Conservation (phyloP, 1,140 invertebrate species). For the Papilio glaucus region DNA sequence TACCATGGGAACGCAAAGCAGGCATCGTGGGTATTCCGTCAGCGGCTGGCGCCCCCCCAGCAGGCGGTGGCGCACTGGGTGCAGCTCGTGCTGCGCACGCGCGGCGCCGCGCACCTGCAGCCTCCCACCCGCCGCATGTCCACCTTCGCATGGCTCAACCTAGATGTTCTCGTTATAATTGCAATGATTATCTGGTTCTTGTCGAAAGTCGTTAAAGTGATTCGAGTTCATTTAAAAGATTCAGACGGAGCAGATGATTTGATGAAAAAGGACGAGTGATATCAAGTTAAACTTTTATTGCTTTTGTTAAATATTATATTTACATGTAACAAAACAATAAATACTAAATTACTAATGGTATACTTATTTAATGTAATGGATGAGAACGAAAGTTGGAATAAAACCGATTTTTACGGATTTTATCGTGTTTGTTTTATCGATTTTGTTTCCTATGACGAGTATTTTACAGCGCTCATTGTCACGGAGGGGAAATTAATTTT, state of each 20-base stretch:
- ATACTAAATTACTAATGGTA: too few relatives aligned
- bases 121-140: slow-evolving; percentile 50
- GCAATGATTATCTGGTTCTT: slow-evolving; percentile 52
- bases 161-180: slow-evolving; percentile 49
- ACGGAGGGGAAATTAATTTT: too few relatives aligned
- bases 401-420: too few relatives aligned
- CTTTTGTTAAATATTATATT: too few relatives aligned
- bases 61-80: slow-evolving; percentile 56
- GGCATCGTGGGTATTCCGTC: slow-evolving; percentile 48
- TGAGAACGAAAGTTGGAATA: too few relatives aligned
- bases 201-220: slow-evolving; percentile 52
- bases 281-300: too few relatives aligned
- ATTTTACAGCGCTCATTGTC: too few relatives aligned
- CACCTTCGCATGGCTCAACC: slow-evolving; percentile 44
- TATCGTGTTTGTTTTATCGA: too few relatives aligned
- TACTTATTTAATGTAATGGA: too few relatives aligned
- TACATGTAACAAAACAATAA: too few relatives aligned
- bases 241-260: background rate
- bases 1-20: slow-evolving; percentile 47
- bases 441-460: too few relatives aligned
- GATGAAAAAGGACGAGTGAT: slow-evolving; percentile 11
- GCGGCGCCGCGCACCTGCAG: slow-evolving; percentile 55
- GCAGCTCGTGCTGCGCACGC: slow-evolving; percentile 49
- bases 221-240: slow-evolving; percentile 43
- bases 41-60: slow-evolving; percentile 46